phyloP scores from a whole-genome alignment of 2,113 vertebrate species.

The Machaerirhynchus nigripectus region DNA sequence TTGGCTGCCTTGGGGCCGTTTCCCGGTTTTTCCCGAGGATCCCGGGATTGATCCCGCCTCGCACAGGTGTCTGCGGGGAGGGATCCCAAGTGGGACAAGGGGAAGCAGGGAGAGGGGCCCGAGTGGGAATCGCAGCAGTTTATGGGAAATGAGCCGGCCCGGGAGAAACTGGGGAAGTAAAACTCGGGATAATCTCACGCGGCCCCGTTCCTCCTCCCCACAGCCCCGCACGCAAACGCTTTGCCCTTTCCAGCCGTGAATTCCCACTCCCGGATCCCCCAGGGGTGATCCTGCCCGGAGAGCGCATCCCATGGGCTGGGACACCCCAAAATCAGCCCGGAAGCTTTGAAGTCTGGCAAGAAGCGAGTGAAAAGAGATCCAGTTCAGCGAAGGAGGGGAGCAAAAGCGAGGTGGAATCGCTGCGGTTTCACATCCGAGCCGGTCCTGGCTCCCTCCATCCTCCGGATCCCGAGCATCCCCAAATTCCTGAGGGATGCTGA shows the following conservation, averaged over 20 bases:
- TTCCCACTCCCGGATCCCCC: neutral
- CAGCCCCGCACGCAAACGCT: rapidly evolving
- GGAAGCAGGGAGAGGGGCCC: rapidly evolving
- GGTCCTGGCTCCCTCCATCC: neutral
- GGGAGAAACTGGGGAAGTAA: neutral
- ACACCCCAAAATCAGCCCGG: rapidly evolving
- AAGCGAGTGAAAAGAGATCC: neutral
- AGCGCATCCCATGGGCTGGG: rapidly evolving
- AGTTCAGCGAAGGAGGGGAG: neutral
- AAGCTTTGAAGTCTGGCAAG: rapidly evolving
- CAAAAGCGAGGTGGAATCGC: rapidly evolving
- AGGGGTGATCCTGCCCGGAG: rapidly evolving
- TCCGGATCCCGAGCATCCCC: neutral
- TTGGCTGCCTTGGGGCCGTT: neutral
- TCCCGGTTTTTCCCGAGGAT: neutral
- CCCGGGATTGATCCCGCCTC: neutral
- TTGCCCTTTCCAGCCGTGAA: neutral
- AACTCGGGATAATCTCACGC: rapidly evolving
- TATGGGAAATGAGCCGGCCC: neutral
- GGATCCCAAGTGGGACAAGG: rapidly evolving
- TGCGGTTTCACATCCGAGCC: neutral
- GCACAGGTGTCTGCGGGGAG: neutral
- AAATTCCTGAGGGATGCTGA: neutral
- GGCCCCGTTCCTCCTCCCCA: rapidly evolving
- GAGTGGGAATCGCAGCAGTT: neutral